A percentile compares a stretch with the other conserved stretches of the same genome.
Evolutionary conservation across 2,113 vertebrate species (phyloP).

Genomic region (Crotalus tigris): DNA sequence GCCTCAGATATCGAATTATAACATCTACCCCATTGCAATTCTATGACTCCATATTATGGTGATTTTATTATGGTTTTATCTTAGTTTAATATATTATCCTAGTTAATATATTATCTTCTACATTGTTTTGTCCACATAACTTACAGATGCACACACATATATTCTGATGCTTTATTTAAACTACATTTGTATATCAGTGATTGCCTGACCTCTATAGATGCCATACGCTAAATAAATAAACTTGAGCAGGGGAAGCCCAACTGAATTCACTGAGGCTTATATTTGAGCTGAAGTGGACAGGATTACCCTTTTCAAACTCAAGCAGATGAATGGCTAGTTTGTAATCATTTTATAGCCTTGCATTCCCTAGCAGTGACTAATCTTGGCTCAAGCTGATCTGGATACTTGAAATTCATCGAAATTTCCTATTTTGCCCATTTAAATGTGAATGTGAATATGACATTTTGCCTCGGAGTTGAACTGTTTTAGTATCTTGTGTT

Average conservation of each 20-base stretch:
- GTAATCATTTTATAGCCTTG: slow-evolving; percentile 8
- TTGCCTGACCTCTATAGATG: not conserved
- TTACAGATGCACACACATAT: too few species aligned
- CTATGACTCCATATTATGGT: too few species aligned
- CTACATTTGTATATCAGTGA: not conserved
- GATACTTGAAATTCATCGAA: slow-evolving; percentile 18
- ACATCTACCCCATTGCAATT: not conserved
- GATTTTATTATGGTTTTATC: too few species aligned
- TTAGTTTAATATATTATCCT: too few species aligned
- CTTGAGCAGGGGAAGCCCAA: not conserved
- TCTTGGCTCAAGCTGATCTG: slow-evolving; percentile 22
- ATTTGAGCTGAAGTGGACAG: not conserved
- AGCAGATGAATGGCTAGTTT: slow-evolving; percentile 12
- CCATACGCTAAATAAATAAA: not conserved
- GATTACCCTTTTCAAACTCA: not conserved
- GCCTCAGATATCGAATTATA: not conserved
- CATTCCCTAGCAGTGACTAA: not conserved
- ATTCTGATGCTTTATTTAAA: not conserved
- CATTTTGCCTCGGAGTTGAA: not conserved
- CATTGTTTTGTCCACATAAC: too few species aligned
- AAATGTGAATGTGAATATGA: slow-evolving; percentile 4
- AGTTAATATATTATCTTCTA: too few species aligned
- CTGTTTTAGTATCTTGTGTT: slow-evolving; percentile 1
- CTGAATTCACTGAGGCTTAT: not conserved
- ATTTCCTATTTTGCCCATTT: slow-evolving; percentile 11